Evolutionary conservation across 2,797 vertebrate species (phyloP).

Genomic region (Lepus townsendii): DNA sequence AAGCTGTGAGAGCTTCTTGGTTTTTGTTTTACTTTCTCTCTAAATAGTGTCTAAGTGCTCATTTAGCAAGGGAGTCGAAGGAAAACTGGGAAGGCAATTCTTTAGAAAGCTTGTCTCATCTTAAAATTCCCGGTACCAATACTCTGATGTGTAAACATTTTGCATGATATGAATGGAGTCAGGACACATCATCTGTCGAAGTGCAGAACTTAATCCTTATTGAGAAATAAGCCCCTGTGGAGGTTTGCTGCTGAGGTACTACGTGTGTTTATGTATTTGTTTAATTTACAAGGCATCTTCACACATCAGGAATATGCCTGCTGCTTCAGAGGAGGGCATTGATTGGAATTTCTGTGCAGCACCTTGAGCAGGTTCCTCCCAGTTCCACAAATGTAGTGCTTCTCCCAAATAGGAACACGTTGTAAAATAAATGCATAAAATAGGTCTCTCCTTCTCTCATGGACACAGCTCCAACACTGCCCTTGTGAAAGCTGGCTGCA

Average conservation of each 20-base stretch:
- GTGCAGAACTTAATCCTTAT: background rate
- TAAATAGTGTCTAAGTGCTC: background rate
- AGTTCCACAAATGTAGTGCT: background rate
- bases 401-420: conserved; percentile 9
- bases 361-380: background rate
- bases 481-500: background rate
- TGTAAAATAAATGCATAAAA: conserved; percentile 47
- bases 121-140: background rate
- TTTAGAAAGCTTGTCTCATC: conserved; percentile 32
- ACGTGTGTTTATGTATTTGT: background rate
- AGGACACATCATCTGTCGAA: background rate
- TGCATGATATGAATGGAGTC: background rate
- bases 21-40: background rate
- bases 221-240: background rate
- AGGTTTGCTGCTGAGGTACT: background rate
- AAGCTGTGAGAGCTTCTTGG: background rate
- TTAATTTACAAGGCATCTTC: background rate
- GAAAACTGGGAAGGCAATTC: conserved; percentile 11
- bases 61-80: conserved; percentile 17
- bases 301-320: background rate
- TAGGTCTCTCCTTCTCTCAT: background rate
- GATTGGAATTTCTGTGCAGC: background rate
- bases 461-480: background rate
- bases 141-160: conserved; percentile 2
- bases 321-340: background rate